Base-by-base conservation (phyloP, 2,113 vertebrate genomes). In the Odontesthes bonariensis region DNA sequence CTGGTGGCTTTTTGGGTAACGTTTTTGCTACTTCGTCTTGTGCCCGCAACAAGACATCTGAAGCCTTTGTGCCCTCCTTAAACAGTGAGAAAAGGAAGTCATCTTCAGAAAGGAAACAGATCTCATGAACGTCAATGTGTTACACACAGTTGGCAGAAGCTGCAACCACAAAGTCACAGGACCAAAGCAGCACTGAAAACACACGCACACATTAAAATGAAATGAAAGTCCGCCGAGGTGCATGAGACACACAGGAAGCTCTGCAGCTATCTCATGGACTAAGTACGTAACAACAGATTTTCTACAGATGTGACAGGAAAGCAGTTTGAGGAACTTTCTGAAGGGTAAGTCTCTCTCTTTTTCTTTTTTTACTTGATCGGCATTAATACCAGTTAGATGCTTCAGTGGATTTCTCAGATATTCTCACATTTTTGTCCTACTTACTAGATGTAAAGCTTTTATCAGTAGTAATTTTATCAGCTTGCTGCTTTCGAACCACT, bases 81-180 rank as follows among this genome's bases (percentile, higher is more conserved):
- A 14, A 47, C 14, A 4, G 7, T 22, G 12, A 32, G 17, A 35
- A 73, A 46, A 47, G 79, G 86, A 90, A 90, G 81, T 87, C 0
- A 46, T 38, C 2, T 32, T 13, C n/a, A 10, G 57, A 83, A 31
- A 82, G 65, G 64, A 86, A 83, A 70, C 13, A 1, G 1, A 23
- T n/a, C 19, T 60, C 19, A 47, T 31, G 10, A 75, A 17, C 11
- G 13, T 69, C 58, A 10, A 40, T 56, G 3, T 23, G 44, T 19
- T 31, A 22, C 6, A 20, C 4, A 1, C n/a, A 49, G 56, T 8
- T 67, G 59, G 62, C 68, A 81, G 61, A 20, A 9, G 33, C 20
- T 65, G 58, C 19, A 75, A 89, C 75, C 80, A 63, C 71, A 83
- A 16, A 49, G 84, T 84, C 86, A 86, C 66, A 79, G 57, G 76